Evolutionary conservation across 2,797 vertebrate genomes (phyloP), one percentile per base, ranked within the genome.

Genomic region (Carduelis carduelis): DNA sequence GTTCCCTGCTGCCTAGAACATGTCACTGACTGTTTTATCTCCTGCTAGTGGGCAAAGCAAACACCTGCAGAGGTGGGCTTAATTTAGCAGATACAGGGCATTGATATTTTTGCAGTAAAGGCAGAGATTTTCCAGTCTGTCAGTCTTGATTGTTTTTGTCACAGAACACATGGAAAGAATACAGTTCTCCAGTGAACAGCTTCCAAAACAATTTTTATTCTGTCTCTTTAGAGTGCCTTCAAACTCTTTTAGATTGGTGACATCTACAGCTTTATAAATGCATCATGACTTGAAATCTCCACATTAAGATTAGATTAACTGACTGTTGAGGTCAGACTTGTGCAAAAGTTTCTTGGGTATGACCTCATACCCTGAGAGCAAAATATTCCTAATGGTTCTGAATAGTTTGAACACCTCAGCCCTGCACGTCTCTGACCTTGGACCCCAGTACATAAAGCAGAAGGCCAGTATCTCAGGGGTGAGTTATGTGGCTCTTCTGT

Each of bases 121-220:
- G 43, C 66, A 77, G 77, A 78, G 35, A 39, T 87, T 95, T 96
- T 94, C 71, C 63, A 77, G 55, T 70, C 74, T 35, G 63, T 87
- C 90, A 87, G 32, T 74, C 90, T 66, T 85, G 63, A 91, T 79
- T 68, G 44, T 14, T 88, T 95, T 80, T 95, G 84, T 89, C 84
- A 79, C 39, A 63, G 32, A 85, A 44, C 75, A 72, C 60, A 41
- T 59, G 53, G 64, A 80, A 84, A 55, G 21, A 66, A 70, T 80
- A 69, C 22, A 55, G 47, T 83, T 90, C 37, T 80, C 37, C 64
- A 74, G 9, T 44, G 44, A 94, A 52, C 28, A 88, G 56, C 80
- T 90, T 94, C 80, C 49, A 80, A 83, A 93, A 47, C 32, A 56
- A 16, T 90, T 96, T 87, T 93, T 43, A 63, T 77, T 80, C 53